Conservation (phyloP, 2,113 vertebrate species). For the Caracal caracal region DNA sequence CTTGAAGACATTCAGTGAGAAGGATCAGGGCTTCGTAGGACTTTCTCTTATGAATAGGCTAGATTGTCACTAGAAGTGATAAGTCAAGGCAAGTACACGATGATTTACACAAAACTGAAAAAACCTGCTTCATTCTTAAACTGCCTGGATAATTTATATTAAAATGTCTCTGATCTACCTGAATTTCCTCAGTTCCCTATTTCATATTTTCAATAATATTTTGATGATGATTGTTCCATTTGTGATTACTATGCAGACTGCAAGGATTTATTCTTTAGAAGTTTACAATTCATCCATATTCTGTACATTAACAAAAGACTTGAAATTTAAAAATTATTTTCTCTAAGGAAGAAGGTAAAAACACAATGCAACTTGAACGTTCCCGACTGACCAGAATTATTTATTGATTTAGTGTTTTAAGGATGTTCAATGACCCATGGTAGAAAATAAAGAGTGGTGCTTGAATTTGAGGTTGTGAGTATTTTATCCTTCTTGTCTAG, state of each 20-base stretch:
- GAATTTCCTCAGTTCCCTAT: constrained; percentile 5
- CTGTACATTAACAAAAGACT: neutral
- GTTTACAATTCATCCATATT: neutral
- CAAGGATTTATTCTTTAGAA: neutral
- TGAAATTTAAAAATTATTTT: constrained; percentile 52
- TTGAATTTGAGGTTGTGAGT: constrained; percentile 39
- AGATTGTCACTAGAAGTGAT: neutral
- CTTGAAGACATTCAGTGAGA: constrained; percentile 32
- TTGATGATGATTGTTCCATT: neutral
- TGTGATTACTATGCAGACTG: neutral
- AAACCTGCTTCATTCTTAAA: constrained; percentile 2
- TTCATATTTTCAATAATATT: constrained; percentile 30
- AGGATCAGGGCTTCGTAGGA: neutral
- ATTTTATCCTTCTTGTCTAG: constrained; percentile 65
- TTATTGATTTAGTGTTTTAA: constrained; percentile 84
- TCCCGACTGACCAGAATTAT: constrained; percentile 84
- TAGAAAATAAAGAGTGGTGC: constrained; percentile 65
- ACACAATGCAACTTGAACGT: constrained; percentile 74
- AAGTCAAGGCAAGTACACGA: neutral
- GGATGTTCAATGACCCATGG: constrained; percentile 70
- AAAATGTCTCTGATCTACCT: neutral
- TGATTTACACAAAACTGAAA: neutral
- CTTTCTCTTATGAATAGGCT: neutral
- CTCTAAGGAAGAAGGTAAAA: constrained; percentile 56
- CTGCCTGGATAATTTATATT: neutral